Base-by-base conservation (phyloP, 2,113 vertebrate species). In the Elephantulus edwardii region DNA sequence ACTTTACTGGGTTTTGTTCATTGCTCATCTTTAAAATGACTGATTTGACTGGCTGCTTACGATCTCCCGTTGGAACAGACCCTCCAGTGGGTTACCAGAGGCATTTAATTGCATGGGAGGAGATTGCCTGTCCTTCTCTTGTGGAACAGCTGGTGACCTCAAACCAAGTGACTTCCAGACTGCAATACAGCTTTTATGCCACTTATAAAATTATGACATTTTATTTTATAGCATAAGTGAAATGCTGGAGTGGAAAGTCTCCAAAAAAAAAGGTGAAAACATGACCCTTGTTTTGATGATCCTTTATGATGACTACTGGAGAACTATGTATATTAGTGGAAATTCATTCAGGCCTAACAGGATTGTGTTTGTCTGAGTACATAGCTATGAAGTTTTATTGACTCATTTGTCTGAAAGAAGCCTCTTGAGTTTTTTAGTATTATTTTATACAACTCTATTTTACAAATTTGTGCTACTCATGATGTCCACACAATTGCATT, bases 361-460 rank as follows among this genome's bases (percentile, higher is more conserved):
- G 12, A n/a, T 62, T 35, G 79, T 33, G 44, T 58, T 19, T 64
- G 52, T 64, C 40, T 60, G 58, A 79, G 30, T 33, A 71, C 3
- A 60, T 16, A 88, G 56, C 75, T 68, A 46, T 40, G 52, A 76
- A 72, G 19, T 50, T 76, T 91, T 62, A 76, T 46, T 74, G 40
- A 93, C 26, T 86, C 24, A 44, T 84, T 88, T 16, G 68, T 84
- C 17, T 19, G 48, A 84, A 33, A 50, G 79, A 92, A 92, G 50
- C 42, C 33, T 24, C 7, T 24, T 92, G 71, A 78, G 64, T 48
- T 56, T 58, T 58, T 60, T 83, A 14, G 68, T 86, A n/a, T 66
- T 62, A 54, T 83, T 62, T 52, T 74, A 76, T 2, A 90, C n/a
- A n/a, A n/a, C n/a, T 17, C 4, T 16, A 66, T 89, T 85, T 92